Evolutionary conservation across 2,888 invertebrate species (phyloP), one percentile per base, ranked within the genome.

Genomic region (Xestia xanthographa): DNA sequence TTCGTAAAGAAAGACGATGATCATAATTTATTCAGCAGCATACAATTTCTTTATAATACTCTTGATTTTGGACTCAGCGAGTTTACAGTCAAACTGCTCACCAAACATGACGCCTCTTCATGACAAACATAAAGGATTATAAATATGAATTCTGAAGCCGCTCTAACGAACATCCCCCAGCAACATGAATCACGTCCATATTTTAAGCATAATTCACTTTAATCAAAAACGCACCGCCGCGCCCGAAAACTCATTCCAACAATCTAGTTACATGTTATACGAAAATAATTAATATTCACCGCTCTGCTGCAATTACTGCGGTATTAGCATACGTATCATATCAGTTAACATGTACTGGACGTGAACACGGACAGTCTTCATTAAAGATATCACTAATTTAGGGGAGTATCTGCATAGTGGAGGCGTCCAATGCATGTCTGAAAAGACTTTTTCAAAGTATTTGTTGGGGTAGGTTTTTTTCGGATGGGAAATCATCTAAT

Each of bases 251-350:
- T 81, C 84, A 82, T 86, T 86, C 66, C 73, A 68, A 78, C 81
- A 80, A 80, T 86, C 84, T 82, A 81, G 77, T 76, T 80, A 87
- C 83, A 88, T 84, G 78, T 85, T 86, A 83, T 82, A 81, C 73
- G 78, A 79, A 86, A 86, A 84, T 84, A 86, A 85, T 88, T 86
- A 87, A 85, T 87, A 88, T 86, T 87, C 85, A 79, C 74, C 77
- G 80, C 67, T 60, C 50, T 50, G 72, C 41, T 70, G 67, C 79
- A 74, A 79, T 82, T 68, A 80, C 73, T 45, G 14, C 65, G 56
- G 53, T 41, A 84, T 83, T 84, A 76, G 71, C 80, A 84, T 84
- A 77, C 69, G 71, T 77, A 48, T 45, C 73, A 34, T 65, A 76
- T 73, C 76, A 67, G 80, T 66, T 53, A 34, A 2, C 50, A 72